Evolutionary conservation across 2,888 invertebrate species (phyloP).

Genomic region (Silvanus unidentatus): DNA sequence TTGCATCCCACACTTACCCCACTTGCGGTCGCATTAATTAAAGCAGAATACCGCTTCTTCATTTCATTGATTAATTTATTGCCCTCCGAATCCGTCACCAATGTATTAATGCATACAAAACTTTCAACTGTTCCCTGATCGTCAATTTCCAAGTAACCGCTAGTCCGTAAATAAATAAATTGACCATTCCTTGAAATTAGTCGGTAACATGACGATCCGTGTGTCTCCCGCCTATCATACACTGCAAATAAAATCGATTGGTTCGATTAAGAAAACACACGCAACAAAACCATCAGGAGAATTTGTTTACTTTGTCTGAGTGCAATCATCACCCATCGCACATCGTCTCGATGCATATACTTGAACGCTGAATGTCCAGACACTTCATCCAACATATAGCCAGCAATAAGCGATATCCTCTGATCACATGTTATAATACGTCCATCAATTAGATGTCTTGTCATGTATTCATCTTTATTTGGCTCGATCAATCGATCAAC

Average conservation of each 20-base stretch:
- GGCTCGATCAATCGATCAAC: conserved; percentile 61
- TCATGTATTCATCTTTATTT: conserved; percentile 79
- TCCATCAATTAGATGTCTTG: conserved; percentile 83
- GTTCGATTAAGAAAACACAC: background rate
- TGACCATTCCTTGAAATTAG: conserved; percentile 75
- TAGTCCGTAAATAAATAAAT: conserved; percentile 77
- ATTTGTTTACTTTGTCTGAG: conserved; percentile 68
- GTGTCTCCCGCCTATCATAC: conserved; percentile 79
- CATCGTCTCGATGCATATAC: conserved; percentile 86
- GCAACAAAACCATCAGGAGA: background rate
- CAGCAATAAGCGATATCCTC: conserved; percentile 80
- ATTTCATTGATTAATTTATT: conserved; percentile 66
- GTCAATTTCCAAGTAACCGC: conserved; percentile 80
- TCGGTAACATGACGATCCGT: conserved; percentile 82
- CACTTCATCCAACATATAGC: conserved; percentile 85
- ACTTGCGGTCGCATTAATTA: conserved; percentile 38
- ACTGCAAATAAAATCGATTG: conserved; percentile 49
- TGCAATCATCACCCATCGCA: conserved; percentile 82
- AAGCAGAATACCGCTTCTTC: conserved; percentile 72
- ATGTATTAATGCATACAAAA: conserved; percentile 80
- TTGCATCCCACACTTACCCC: too few relatives aligned
- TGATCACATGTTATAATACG: conserved; percentile 87
- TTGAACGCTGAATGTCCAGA: conserved; percentile 82
- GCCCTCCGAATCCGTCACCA: conserved; percentile 70
- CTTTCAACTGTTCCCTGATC: conserved; percentile 74